A percentile compares a stretch with the other conserved stretches of the same genome.
These are phyloP conservation scores for Dinocampus coccinellae DNA, from an alignment of 2,888 invertebrate species.

Conservation along the genomic window DNA sequence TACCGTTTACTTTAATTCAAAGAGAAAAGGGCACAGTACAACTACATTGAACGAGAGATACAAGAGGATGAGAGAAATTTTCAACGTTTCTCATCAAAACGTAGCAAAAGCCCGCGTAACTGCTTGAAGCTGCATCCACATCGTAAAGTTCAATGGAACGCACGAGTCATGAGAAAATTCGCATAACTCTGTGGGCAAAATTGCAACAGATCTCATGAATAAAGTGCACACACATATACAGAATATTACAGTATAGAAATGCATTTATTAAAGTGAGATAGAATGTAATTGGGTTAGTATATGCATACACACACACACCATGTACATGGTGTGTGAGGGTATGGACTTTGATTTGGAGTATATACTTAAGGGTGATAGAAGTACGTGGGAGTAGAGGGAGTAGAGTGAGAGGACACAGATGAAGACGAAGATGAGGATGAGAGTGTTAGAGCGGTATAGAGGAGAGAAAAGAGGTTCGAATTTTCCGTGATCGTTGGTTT, in stretches of 20 bases:
- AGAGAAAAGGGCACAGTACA: not conserved
- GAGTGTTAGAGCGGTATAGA: no score
- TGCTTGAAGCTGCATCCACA: slow-evolving; percentile 34
- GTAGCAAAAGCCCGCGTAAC: no score
- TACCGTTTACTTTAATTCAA: slow-evolving; percentile 23
- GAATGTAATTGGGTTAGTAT: not conserved
- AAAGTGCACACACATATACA: not conserved
- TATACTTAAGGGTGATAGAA: not conserved
- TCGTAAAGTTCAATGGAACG: slow-evolving; percentile 39
- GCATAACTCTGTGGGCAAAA: not conserved
- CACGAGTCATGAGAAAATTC: slow-evolving; percentile 20
- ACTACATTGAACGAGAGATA: not conserved
- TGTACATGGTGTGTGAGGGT: not conserved
- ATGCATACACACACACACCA: not conserved
- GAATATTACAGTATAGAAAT: not conserved
- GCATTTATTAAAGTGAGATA: not conserved
- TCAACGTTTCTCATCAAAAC: no score
- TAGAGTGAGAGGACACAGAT: slow-evolving; percentile 6
- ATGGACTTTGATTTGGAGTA: not conserved
- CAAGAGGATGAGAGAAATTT: not conserved
- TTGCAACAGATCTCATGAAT: not conserved
- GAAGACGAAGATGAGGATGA: no score
- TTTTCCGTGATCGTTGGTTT: slow-evolving; percentile 34
- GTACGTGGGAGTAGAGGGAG: no score
- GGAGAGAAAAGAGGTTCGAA: slow-evolving; percentile 16